phyloP scores from a whole-genome alignment of 2,888 invertebrate genomes.

The Platynereis dumerilii region DNA sequence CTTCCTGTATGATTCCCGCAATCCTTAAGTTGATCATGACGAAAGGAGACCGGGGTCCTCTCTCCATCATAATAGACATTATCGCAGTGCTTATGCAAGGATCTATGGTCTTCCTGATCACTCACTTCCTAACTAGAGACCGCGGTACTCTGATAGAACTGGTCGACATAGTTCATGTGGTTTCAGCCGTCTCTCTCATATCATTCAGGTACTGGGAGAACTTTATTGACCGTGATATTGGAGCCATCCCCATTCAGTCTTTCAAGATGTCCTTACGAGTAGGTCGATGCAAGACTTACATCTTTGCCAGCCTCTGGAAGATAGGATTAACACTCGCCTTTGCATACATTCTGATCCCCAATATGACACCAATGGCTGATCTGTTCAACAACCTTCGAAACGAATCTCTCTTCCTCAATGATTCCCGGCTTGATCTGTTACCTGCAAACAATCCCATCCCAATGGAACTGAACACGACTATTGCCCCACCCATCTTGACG shows the following conservation, averaged over 20 bases:
- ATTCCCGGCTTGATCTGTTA: background rate
- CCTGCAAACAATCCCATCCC: background rate
- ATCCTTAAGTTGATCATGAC: constrained; percentile 57
- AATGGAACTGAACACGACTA: background rate
- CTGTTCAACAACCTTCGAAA: constrained; percentile 35
- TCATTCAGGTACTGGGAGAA: constrained; percentile 41
- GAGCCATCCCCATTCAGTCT: constrained; percentile 28
- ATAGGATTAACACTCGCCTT: constrained; percentile 37
- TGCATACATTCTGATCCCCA: constrained; percentile 36
- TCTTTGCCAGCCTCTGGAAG: constrained; percentile 41
- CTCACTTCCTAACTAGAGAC: constrained; percentile 27
- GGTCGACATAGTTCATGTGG: constrained; percentile 22
- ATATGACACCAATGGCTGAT: constrained; percentile 39
- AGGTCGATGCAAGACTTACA: constrained; percentile 39
- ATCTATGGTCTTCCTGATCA: constrained; percentile 48
- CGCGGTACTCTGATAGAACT: constrained; percentile 5
- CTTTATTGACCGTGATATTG: constrained; percentile 37
- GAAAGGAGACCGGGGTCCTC: constrained; percentile 42
- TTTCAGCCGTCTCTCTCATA: constrained; percentile 33
- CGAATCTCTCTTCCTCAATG: constrained; percentile 28
- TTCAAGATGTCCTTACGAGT: constrained; percentile 31
- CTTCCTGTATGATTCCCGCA: constrained; percentile 55
- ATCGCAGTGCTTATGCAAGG: constrained; percentile 49
- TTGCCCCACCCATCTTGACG: background rate
- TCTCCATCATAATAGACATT: constrained; percentile 48